Base-by-base conservation (phyloP, 2,888 invertebrate species). In the Criorhina ranunculi region DNA sequence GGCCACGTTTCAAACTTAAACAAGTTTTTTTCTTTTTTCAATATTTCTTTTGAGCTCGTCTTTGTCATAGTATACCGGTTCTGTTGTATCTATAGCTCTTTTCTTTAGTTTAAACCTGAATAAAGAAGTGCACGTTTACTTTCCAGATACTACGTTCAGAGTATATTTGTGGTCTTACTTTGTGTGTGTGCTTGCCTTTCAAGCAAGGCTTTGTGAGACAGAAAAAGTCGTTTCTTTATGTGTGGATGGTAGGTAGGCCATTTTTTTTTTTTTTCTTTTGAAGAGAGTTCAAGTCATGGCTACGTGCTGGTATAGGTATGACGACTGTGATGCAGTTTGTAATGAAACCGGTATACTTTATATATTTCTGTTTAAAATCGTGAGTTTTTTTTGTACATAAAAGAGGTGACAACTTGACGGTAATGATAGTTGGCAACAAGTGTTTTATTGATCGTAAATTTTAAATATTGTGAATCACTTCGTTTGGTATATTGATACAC, bases 101-200 rank as follows among this genome's bases (percentile, higher is more conserved):
- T 44, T 73, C 19, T n/a, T 24, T 24, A 24, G 24, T 59, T 73
- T 62, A 15, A 42, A 62, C 62, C 60, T 62, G 62, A 29, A 64
- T 37, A 64, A 73, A 73, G 49, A 73, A 62, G 44, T 73, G 62
- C 53, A 73, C 37, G 73, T 35, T 42, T 15, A 6, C 51, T 29
- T 19, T 37, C 15, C 37, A 12, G 40, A 53, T 40, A 29, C 9
- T 29, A 66, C 12, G 42, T 7, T 42, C 35, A 12, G n/a, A 42
- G 31, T 66, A 24, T 66, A 37, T 15, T 11, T 67, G 51, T 64
- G 64, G 12, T 42, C 33, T n/a, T 33, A 42, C 33, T 31, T 44
- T 49, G 51, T 49, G 17, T n/a, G n/a, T 62, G 62, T 6, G 40
- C 40, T 24, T 37, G 12, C 9, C 8, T 37, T 29, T 37, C 9